Conservation (phyloP, 1,140 invertebrate genomes). For the Drosophila malerkotliana region DNA sequence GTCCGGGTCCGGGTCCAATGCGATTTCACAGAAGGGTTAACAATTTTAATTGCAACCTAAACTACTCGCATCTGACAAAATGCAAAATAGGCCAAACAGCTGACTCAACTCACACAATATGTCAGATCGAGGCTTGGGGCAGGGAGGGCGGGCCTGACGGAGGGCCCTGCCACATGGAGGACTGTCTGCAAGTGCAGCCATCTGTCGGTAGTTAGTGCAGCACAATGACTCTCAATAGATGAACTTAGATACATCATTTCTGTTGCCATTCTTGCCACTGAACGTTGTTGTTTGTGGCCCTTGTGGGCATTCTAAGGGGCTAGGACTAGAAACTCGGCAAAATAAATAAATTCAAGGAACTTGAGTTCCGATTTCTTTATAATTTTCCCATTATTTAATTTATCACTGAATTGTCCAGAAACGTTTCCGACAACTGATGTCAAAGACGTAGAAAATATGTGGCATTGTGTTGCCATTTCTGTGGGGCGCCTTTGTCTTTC, state of each 20-base stretch:
- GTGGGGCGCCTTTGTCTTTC: slow-evolving; percentile 38
- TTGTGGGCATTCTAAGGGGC: slow-evolving; percentile 21
- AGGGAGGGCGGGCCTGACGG: not conserved
- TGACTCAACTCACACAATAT: slow-evolving; percentile 52
- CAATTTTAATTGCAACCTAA: slow-evolving; percentile 72
- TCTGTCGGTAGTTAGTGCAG: slow-evolving; percentile 43
- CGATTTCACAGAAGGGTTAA: slow-evolving; percentile 68
- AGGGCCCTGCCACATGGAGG: slow-evolving; percentile 11
- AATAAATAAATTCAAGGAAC: not conserved
- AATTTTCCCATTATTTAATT: not conserved
- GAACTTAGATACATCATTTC: slow-evolving; percentile 47
- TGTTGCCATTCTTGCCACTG: slow-evolving; percentile 29
- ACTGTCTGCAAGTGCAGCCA: slow-evolving; percentile 36
- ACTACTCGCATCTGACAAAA: slow-evolving; percentile 32
- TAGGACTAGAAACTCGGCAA: not conserved
- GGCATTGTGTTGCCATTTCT: slow-evolving; percentile 33
- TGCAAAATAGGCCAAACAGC: slow-evolving; percentile 64
- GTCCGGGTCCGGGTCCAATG: slow-evolving; percentile 45
- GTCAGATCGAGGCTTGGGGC: slow-evolving; percentile 4
- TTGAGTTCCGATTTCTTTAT: not conserved
- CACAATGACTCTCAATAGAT: slow-evolving; percentile 51
- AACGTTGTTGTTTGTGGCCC: slow-evolving; percentile 7
- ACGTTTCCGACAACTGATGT: slow-evolving; percentile 20
- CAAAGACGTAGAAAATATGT: slow-evolving; percentile 19
- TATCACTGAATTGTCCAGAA: not conserved